Evolutionary conservation across 2,888 invertebrate genomes (phyloP).

Genomic region (Balanococcus diminutus): DNA sequence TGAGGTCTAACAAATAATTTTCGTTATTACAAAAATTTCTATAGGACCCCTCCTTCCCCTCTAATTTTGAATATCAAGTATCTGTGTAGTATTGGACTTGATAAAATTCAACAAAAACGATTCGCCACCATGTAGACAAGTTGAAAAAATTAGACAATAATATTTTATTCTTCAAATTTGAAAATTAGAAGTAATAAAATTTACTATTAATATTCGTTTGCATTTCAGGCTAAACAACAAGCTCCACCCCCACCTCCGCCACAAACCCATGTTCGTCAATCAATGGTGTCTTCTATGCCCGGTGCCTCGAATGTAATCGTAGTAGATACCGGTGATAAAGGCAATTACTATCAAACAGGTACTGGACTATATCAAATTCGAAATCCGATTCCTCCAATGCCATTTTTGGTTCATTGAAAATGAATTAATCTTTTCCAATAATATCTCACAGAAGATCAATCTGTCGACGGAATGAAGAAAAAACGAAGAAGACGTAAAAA

Average conservation of each 20-base stretch:
- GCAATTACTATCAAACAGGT: conserved; percentile 41
- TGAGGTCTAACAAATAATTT: too few relatives aligned
- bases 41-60: too few relatives aligned
- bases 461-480: conserved; percentile 56
- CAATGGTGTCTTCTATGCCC: conserved; percentile 48
- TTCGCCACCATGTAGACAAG: too few relatives aligned
- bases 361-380: not conserved
- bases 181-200: too few relatives aligned
- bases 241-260: conserved; percentile 5
- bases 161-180: too few relatives aligned
- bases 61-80: too few relatives aligned
- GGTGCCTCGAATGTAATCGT: conserved; percentile 64
- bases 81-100: too few relatives aligned
- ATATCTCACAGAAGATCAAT: conserved; percentile 63
- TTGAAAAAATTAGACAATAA: too few relatives aligned
- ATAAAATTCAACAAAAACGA: too few relatives aligned
- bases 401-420: not conserved
- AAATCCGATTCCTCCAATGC: not conserved
- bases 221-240: conserved; percentile 32
- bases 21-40: too few relatives aligned
- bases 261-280: conserved; percentile 45
- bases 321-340: conserved; percentile 66
- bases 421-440: not conserved
- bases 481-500: conserved; percentile 53
- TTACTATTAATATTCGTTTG: too few relatives aligned